A percentile compares a stretch with the other conserved stretches of the same genome.
phyloP scores from a whole-genome alignment of 2,888 invertebrate species.

The Brachyptera putata region DNA sequence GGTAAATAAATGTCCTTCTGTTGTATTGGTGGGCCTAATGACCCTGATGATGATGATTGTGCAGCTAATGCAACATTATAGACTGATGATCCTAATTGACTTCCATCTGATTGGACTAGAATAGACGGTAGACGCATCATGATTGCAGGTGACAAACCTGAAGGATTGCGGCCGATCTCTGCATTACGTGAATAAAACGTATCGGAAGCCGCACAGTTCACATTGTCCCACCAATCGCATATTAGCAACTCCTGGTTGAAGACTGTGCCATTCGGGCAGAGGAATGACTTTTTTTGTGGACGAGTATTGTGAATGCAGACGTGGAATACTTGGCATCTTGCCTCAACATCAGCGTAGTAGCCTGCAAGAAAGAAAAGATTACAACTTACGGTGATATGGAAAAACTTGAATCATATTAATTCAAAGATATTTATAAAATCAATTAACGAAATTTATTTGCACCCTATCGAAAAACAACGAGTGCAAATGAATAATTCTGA shows the following conservation, averaged over 20 bases:
- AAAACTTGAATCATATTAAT: too few relatives aligned
- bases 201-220: conserved; percentile 53
- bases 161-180: conserved; percentile 40
- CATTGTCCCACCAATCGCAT: conserved; percentile 67
- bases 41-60: too few relatives aligned
- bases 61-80: neutral
- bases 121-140: neutral
- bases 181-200: conserved; percentile 46
- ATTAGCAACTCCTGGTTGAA: conserved; percentile 63
- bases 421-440: too few relatives aligned
- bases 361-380: conserved; percentile 51
- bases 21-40: neutral
- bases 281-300: conserved; percentile 53
- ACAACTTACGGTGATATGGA: too few relatives aligned
- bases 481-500: too few relatives aligned
- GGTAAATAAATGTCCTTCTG: conserved; percentile 4
- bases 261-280: conserved; percentile 63
- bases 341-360: conserved; percentile 61
- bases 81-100: neutral
- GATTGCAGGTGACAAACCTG: neutral
- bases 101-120: neutral
- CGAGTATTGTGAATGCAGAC: conserved; percentile 54
- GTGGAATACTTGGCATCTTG: conserved; percentile 63
- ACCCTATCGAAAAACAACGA: too few relatives aligned
- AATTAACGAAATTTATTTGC: too few relatives aligned